Base-by-base conservation (phyloP, 1,140 invertebrate species). In the Tetragonula clypearis region DNA sequence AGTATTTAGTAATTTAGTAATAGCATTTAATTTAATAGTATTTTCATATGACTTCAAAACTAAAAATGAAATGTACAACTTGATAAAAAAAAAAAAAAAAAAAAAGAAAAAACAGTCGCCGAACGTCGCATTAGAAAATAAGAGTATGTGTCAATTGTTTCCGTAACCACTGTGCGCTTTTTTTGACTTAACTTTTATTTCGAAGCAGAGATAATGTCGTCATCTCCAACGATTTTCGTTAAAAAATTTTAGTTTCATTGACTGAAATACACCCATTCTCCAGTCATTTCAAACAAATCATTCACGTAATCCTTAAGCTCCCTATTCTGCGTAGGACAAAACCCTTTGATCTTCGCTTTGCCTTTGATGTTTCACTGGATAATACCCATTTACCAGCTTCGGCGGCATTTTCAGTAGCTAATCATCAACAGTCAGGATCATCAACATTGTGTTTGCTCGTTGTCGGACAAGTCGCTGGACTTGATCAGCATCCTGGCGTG, bases 381-480 rank as follows among this genome's bases (percentile, higher is more conserved):
- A 21, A 23, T 35, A 21, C 60, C 12, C 21, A 12, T 35, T 53
- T 6, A 3, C 23, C 41, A 19, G 30, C 26, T 30, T 19, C 26
- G 21, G 35, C 3, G 35, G 30, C 35, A 15, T 2, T 60, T 0
- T 26, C 23, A 66, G 17, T 68, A 11, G 19, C n/a, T 65, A 5
- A 19, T 76, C 30, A 23, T 60, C 26, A n/a, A 6, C 26, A 1
- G 11, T 21, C 71, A 26, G 19, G 1, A 58, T 75, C 26, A 88
- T 93, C 91, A 93, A 88, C 92, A 93, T 74, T 91, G 91, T 68
- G 91, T 91, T 58, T 93, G 92, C 35, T 92, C 82, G 79, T 35
- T 73, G 55, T 86, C 72, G 55, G 74, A 72, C 4, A 85, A 82
- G 30, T 88, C 88, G 41, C 72, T 85, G n/a, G 87, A 86, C 72